Evolutionary conservation across 2,113 vertebrate species (phyloP).

Genomic region (Lichenostomus cassidix): DNA sequence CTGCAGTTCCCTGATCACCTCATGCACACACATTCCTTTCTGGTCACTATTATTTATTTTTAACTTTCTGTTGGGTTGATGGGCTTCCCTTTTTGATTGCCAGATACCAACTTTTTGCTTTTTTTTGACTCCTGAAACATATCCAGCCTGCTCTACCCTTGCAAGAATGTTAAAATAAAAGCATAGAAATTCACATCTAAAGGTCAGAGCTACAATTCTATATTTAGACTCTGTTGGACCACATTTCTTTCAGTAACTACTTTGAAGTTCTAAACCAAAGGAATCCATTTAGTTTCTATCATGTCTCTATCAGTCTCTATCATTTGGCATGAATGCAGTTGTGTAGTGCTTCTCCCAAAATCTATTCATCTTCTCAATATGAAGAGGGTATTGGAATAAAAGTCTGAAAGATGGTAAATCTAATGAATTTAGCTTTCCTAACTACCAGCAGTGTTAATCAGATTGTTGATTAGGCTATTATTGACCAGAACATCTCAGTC

Average conservation of each 20-base stretch:
- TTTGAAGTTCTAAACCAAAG: neutral
- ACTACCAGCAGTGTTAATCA: neutral
- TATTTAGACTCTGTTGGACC: neutral
- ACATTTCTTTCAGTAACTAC: neutral
- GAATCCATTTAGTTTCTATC: neutral
- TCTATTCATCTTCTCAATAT: accelerated
- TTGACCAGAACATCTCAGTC: neutral
- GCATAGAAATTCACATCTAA: neutral
- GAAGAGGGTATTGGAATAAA: neutral
- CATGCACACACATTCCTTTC: neutral
- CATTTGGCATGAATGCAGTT: neutral
- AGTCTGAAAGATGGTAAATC: neutral
- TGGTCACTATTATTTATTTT: neutral
- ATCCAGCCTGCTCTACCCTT: neutral
- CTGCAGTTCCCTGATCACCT: neutral
- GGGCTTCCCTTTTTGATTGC: neutral
- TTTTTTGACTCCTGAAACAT: neutral
- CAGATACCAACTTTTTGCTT: neutral
- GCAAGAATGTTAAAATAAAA: neutral
- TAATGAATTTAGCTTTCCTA: neutral
- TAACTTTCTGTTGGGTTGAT: neutral
- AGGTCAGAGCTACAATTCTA: neutral
- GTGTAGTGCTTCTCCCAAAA: neutral
- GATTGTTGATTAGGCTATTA: neutral
- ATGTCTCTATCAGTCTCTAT: neutral